These are phyloP conservation scores for Mixornis gularis DNA, from an alignment of 2,113 vertebrate genomes.

Conservation along the genomic window DNA sequence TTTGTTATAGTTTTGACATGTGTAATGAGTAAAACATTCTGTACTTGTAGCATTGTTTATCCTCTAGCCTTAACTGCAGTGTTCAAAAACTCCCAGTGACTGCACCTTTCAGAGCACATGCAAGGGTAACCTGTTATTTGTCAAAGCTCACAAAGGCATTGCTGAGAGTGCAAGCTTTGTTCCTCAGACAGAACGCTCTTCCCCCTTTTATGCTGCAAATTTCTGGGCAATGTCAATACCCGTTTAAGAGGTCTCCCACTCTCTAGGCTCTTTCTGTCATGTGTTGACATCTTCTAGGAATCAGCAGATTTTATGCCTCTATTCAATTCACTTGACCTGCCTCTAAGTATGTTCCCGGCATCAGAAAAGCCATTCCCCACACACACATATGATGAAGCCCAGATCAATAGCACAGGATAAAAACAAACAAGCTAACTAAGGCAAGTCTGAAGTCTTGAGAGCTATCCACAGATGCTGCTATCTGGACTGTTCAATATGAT, in stretches of 20 bases:
- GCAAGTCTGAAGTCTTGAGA: slow-evolving; percentile 50
- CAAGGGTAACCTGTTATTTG: slow-evolving; percentile 30
- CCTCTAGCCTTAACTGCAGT: not conserved
- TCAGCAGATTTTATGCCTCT: slow-evolving; percentile 58
- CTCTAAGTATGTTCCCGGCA: slow-evolving; percentile 28
- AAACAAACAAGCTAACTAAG: slow-evolving; percentile 58
- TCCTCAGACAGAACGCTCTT: slow-evolving; percentile 4
- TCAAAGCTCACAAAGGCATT: slow-evolving; percentile 48
- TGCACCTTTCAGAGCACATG: slow-evolving; percentile 40
- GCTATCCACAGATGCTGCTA: slow-evolving; percentile 51
- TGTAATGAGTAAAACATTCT: slow-evolving; percentile 27
- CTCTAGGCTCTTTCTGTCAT: slow-evolving; percentile 29
- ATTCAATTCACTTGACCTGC: slow-evolving; percentile 51
- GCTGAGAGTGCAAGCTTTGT: slow-evolving; percentile 49
- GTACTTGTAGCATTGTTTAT: slow-evolving; percentile 24
- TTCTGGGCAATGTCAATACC: slow-evolving; percentile 42
- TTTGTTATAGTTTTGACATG: slow-evolving; percentile 9
- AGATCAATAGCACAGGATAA: slow-evolving; percentile 60
- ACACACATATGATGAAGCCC: slow-evolving; percentile 50
- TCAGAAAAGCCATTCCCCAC: slow-evolving; percentile 55
- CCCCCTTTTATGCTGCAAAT: slow-evolving; percentile 29
- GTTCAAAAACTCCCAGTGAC: slow-evolving; percentile 33
- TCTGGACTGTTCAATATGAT: slow-evolving; percentile 62
- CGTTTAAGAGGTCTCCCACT: slow-evolving; percentile 50
- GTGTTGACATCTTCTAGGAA: slow-evolving; percentile 45